Base-by-base conservation (phyloP, 2,888 invertebrate genomes). In the Deilephila elpenor region DNA sequence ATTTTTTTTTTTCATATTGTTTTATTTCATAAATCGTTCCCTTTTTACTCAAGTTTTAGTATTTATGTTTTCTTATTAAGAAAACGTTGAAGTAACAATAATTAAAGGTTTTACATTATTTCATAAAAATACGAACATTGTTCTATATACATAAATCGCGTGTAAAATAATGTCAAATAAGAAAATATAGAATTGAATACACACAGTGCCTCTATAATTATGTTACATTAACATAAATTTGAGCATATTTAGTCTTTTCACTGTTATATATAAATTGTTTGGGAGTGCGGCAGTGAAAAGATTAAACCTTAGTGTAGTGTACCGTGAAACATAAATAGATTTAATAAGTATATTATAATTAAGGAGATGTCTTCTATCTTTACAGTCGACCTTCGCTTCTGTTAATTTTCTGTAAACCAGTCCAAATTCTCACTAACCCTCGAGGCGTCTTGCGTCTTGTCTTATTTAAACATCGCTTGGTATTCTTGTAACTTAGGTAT, bases 141-240 rank as follows among this genome's bases (percentile, higher is more conserved):
- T 87, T 89, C 84, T 82, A 84, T 85, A 87, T 83, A 82, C 78
- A 83, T 78, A 84, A 83, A 79, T 84, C 86, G 87, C 86, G 87
- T 91, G 91, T 92, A 92, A 90, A 88, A 88, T 83, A 86, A 86
- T 90, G 86, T 89, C 87, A 88, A 85, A 88, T 89, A 89, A 88
- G 86, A 84, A 86, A 84, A 83, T 90, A 91, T 93, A 92, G 89
- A 91, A 93, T 84, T 84, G 92, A 93, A 93, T 91, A 95, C 95
- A 95, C 95, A 94, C 95, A 95, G 95, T 95, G 95, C 95, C 95
- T 95, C 95, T 95, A 93, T 91, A 93, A 93, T 94, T 95, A 95
- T 95, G 95, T 95, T 95, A 95, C 93, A 93, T 95, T 95, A 95
- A 95, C 94, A 94, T 95, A 94, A 94, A 94, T 93, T 91, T 90